Conservation (phyloP, 2,888 invertebrate species). For the Yponomeuta cagnagella region DNA sequence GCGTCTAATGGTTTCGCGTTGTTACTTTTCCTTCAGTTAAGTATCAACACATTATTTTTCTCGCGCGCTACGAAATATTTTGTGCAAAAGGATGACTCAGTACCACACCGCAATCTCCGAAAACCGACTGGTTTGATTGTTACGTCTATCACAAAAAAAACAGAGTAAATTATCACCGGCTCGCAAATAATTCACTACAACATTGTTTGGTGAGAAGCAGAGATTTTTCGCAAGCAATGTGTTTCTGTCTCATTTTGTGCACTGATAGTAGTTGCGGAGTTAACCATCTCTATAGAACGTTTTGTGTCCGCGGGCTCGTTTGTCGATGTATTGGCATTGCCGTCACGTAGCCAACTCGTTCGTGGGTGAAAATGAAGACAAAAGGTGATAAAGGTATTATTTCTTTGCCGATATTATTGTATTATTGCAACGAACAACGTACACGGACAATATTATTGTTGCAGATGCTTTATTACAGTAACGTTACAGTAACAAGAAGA, state of each 20-base stretch:
- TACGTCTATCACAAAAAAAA: no score
- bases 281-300: not conserved
- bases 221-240: no score
- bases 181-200: no score
- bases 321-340: conserved; percentile 12
- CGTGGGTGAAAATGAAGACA: conserved; percentile 16
- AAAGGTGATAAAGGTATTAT: conserved; percentile 17
- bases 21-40: conserved; percentile 1
- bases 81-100: not conserved
- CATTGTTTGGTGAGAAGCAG: no score
- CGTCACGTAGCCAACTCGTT: conserved; percentile 16
- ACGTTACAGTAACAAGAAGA: no score
- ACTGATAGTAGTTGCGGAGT: not conserved
- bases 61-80: not conserved
- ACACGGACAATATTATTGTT: not conserved
- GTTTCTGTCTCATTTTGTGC: not conserved
- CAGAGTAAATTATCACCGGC: no score
- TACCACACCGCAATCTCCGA: not conserved
- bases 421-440: not conserved
- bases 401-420: conserved; percentile 3
- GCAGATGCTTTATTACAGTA: not conserved
- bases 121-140: no score
- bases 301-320: conserved; percentile 4
- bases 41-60: not conserved
- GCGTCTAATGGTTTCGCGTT: not conserved